Evolutionary conservation across 2,113 vertebrate genomes (phyloP), one percentile per base, ranked within the genome.

Genomic region (Ictalurus punctatus): DNA sequence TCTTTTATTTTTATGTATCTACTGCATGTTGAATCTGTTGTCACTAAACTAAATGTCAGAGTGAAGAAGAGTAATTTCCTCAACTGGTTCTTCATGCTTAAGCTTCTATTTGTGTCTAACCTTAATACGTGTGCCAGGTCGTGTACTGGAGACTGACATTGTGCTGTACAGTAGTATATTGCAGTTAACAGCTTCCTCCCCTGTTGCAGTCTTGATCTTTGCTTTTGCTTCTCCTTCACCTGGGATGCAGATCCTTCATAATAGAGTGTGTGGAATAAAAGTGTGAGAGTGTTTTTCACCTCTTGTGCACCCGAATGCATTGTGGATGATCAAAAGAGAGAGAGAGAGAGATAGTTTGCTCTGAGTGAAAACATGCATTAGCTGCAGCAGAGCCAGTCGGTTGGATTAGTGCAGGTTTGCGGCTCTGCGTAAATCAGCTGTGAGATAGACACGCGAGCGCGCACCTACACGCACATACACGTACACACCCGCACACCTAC

Each of bases 391-490:
- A 79, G 76, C 76, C 76, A 79, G 34, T 13, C 14, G 21, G 12
- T 34, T 3, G 81, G 81, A 83, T 83, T 83, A 83, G 81, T 63
- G 81, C 81, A 52, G 81, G 81, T 63, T 83, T 83, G 58, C 81
- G 59, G 81, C 81, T 81, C 78, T 83, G 81, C 34, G 34, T 83
- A 83, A 83, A 83, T 83, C 81, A 83, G 81, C 81, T 63, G 81
- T 25, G 58, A 63, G 40, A 59, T 27, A 59, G n/a, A 59, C 8
- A 23, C 52, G 52, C 79, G 30, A 52, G 16, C 48, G 4, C 52
- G 17, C 48, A 19, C 78, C 34, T 34, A 73, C 69, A 13, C 27
- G n/a, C 65, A 52, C 76, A 48, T 27, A 69, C 34, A 74, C 71
- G 37, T 34, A 54, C 79, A 30, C 48, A n/a, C 52, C 14, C 0